Base-by-base conservation (phyloP, 2,888 invertebrate species). In the Mylabris sibirica region DNA sequence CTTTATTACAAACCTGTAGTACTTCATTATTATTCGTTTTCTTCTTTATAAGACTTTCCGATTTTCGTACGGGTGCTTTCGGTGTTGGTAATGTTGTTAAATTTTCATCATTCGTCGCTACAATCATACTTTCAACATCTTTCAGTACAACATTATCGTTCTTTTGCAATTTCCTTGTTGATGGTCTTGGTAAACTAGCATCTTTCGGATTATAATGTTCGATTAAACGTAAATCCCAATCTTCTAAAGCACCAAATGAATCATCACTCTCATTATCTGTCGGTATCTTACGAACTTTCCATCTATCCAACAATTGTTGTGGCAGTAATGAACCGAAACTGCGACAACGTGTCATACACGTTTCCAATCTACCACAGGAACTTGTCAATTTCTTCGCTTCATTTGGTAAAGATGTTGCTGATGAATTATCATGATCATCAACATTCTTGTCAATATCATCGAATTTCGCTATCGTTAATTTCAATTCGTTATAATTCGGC, bases 401-500 rank as follows among this genome's bases (percentile, higher is more conserved):
- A 49, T 79, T 78, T 35, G 81, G 82, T 34, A 82, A 71, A 9
- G 80, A 82, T 63, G 79, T 79, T 35, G 77, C 78, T 0, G 83
- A 84, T 1, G 83, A 84, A 38, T 77, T 74, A 44, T 80, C 76
- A 38, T 77, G 74, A 44, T 80, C 76, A 5, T 59, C 65, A 8
- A 74, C 71, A 22, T 77, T 73, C 57, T 75, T 76, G 64, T 79
- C 77, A 3, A 77, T 76, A 44, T 79, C 80, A 8, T 79, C 79
- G 12, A 80, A 80, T 70, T 76, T 77, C 1, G 81, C 83, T 3
- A 84, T 73, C 14, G 82, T 82, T 30, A 84, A 75, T 76, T 84
- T 84, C 60, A 87, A 78, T 73, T 88, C 87, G 74, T 82, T 85
- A 79, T 87, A 87, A 79, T 87, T 87, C 17, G 88, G 88, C 66